Base-by-base conservation (phyloP, 2,888 invertebrate species). In the Callosobruchus maculatus region DNA sequence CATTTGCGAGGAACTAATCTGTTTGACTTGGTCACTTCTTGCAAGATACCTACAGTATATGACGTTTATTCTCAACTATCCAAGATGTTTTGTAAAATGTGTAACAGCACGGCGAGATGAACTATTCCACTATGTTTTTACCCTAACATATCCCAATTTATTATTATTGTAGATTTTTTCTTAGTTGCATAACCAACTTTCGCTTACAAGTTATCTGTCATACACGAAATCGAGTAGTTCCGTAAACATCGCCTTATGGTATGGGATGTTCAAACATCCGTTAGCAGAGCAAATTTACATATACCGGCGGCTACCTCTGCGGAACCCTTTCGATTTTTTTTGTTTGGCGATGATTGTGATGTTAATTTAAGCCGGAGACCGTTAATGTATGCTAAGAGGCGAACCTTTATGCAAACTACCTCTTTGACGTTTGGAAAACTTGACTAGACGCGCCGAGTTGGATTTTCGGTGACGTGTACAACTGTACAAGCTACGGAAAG, bases 281-380 rank as follows among this genome's bases (percentile, higher is more conserved):
- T 73, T 73, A 21, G 67, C 22, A 72, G 21, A 49, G 21, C 21
- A 49, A 72, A 31, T 73, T 70, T 73, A 71, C 66, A 73, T 73
- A 70, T 22, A n/a, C n/a, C n/a, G n/a, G n/a, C 21, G 67, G 69
- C n/a, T 68, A 22, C 68, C 22, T 21, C 68, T 1, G 21, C 21
- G n/a, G 22, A 71, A 67, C 71, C 73, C 68, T 71, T 72, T 81
- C 80, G 9, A 22, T 22, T 68, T 49, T 68, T 49, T 49, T 80
- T 81, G 81, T 82, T 83, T 83, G 82, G 21, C 78, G 78, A 81
- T 84, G 84, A 86, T 86, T 85, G 85, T 86, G 78, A 86, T 86
- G 86, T 83, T 85, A 86, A 86, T 86, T 80, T 77, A 22, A 70
- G 70, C 68, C 18, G 72, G 74, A 72, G 74, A 71, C 69, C 74